Evolutionary conservation across 2,888 invertebrate genomes (phyloP).

Genomic region (Pycnomerus fuliginosus): DNA sequence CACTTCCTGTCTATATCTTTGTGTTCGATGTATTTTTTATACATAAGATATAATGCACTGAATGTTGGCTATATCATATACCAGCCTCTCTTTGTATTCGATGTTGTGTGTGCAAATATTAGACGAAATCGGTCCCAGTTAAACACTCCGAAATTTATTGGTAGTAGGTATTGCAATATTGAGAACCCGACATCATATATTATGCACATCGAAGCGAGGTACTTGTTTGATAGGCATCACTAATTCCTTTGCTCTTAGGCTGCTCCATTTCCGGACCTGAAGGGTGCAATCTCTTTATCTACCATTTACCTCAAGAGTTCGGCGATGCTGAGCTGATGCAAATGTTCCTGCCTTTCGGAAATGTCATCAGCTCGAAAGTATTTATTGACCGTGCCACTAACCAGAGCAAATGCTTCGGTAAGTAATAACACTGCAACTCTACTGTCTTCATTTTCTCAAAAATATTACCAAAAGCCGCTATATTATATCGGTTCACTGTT

Average conservation of each 20-base stretch:
- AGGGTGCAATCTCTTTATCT: conserved; percentile 99
- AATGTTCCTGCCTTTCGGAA: conserved; percentile 99
- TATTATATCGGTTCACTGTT: too few species aligned
- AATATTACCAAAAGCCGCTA: too few species aligned
- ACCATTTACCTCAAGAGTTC: conserved; percentile 99
- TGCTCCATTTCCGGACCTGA: conserved; percentile 97
- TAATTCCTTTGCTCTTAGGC: conserved; percentile 63
- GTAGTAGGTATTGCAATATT: conserved; percentile 16
- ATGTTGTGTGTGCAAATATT: conserved; percentile 34
- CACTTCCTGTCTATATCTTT: conserved; percentile 1
- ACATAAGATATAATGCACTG: conserved; percentile 34
- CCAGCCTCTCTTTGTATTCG: conserved; percentile 34
- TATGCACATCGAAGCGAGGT: background rate
- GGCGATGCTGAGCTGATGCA: conserved; percentile 99
- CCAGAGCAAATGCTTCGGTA: conserved; percentile 99
- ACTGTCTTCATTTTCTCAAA: too few species aligned
- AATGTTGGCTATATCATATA: conserved; percentile 39
- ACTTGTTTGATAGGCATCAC: too few species aligned
- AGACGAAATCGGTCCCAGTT: conserved; percentile 14
- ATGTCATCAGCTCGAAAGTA: conserved; percentile 99
- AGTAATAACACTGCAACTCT: conserved; percentile 49
- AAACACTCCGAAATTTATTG: conserved; percentile 14
- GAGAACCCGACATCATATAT: too few species aligned
- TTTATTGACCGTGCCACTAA: conserved; percentile 99
- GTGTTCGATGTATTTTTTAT: conserved; percentile 12